Base-by-base conservation (phyloP, 2,113 vertebrate genomes). In the Trogon melanurus region DNA sequence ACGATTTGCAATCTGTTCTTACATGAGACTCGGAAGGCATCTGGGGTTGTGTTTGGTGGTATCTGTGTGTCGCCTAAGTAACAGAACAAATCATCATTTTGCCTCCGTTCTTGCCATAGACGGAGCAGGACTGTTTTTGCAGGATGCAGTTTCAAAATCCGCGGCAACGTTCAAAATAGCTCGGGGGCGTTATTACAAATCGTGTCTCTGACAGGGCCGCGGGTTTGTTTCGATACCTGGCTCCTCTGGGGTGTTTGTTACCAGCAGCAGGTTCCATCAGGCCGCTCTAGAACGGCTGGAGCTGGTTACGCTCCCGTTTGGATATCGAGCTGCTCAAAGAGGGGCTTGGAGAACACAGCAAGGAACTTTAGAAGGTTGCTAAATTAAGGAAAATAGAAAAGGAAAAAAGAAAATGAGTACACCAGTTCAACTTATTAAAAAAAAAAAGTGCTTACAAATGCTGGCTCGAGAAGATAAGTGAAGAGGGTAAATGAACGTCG, bases 401-500 rank as follows among this genome's bases (percentile, higher is more conserved):
- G 18, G 7, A 17, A 27, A 11, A 27, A 16, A 41, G 16, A 5
- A 26, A 15, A 25, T 26, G 1, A 91, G 9, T 61, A 25, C 13
- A 70, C 38, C 34, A 61, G 27, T 44, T 91, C 16, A 70, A 7
- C 13, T 25, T 62, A 15, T 78, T 5, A 32, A 11, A 58, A 2
- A 29, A 47, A 20, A 27, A 86, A 76, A 12, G 7, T 30, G 29
- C 16, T 75, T 79, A 15, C 61, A 61, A 32, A 13, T 56, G 19
- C 29, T 85, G 70, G 22, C 50, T 80, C 66, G 45, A 44, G 8
- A 34, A 61, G 20, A 32, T 32, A n/a, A 69, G 26, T 30, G 9
- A 38, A 67, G 48, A n/a, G 20, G 6, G 3, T 32, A 34, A 17
- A 18, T 62, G 47, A 11, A 47, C 0, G 0, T 21, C 19, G 36